Evolutionary conservation across 64 coral and sea anemone species (phyloP).

Genomic region (Montipora capricornis): DNA sequence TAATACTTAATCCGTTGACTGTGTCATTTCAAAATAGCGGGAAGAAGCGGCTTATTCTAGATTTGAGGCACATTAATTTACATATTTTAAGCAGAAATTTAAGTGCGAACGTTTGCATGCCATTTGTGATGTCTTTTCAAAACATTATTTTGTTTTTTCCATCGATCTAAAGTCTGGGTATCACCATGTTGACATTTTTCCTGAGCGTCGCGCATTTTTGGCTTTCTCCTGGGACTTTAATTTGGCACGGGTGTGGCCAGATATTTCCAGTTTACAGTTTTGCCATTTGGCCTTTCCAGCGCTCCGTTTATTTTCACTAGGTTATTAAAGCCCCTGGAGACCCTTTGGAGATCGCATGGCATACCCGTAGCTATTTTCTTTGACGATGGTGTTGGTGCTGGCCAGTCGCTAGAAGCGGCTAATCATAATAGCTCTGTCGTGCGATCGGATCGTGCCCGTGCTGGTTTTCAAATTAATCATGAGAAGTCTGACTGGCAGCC

Average conservation of each 20-base stretch:
- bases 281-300: constrained; percentile 55
- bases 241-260: background rate
- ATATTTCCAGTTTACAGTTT: constrained; percentile 54
- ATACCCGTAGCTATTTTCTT: constrained; percentile 17
- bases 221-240: constrained; percentile 31
- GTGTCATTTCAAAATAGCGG: too few species aligned
- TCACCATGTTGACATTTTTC: constrained; percentile 54
- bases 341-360: constrained; percentile 19
- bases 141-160: background rate
- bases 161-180: constrained; percentile 56
- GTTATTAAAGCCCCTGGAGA: constrained; percentile 2
- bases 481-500: constrained; percentile 37
- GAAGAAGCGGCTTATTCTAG: too few species aligned
- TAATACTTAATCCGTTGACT: too few species aligned
- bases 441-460: background rate
- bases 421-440: background rate
- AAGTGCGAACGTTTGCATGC: too few species aligned
- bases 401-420: background rate
- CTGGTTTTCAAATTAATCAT: constrained; percentile 16
- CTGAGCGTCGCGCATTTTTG: constrained; percentile 29
- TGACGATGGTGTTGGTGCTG: constrained; percentile 30
- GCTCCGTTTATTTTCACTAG: constrained; percentile 47
- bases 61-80: too few species aligned
- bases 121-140: too few species aligned
- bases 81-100: too few species aligned